phyloP scores from a whole-genome alignment of 1,140 invertebrate species.

The Ridgeia piscesae region DNA sequence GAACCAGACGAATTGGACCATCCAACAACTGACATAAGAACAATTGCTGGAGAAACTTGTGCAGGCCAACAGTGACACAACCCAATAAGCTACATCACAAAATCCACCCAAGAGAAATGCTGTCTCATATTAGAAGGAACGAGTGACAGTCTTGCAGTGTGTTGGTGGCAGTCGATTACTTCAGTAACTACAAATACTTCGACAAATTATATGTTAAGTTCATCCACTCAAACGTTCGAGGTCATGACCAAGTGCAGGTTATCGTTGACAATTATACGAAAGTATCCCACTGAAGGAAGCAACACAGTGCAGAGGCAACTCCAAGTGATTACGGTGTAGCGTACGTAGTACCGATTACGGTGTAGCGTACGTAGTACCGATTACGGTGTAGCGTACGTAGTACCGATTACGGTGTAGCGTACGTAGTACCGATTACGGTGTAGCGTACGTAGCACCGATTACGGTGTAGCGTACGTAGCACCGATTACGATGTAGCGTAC shows the following conservation, averaged over 20 bases:
- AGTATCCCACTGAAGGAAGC: slow-evolving; percentile 9
- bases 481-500: no score
- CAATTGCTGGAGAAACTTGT: not conserved
- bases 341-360: no score
- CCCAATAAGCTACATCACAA: not conserved
- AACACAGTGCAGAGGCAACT: slow-evolving; percentile 1
- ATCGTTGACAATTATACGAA: slow-evolving; percentile 19
- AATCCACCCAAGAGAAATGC: not conserved
- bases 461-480: no score
- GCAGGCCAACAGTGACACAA: no score
- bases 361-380: no score
- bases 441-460: no score
- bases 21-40: slow-evolving; percentile 13
- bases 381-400: no score
- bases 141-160: not conserved
- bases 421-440: no score
- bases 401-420: no score
- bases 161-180: slow-evolving; percentile 6
- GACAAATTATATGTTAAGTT: not conserved
- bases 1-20: not conserved
- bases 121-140: slow-evolving; percentile 11
- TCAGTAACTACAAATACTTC: slow-evolving; percentile 7
- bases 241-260: not conserved
- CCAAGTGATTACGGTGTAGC: not conserved
- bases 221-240: slow-evolving; percentile 1